These are phyloP conservation scores for Rhynchophorus ferrugineus DNA, from an alignment of 1,140 invertebrate genomes.

Conservation along the genomic window DNA sequence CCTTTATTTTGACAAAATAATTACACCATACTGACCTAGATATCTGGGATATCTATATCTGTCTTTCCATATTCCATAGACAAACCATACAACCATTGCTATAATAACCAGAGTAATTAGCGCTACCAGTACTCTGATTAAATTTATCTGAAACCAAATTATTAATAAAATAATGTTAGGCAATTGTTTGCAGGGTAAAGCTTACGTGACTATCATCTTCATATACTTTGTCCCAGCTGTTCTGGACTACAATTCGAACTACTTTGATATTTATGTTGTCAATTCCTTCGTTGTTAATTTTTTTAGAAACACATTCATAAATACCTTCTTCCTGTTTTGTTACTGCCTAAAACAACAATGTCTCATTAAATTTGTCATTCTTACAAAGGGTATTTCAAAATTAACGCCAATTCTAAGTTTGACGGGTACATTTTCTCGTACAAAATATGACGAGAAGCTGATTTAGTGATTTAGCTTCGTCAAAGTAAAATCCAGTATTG, in stretches of 20 bases:
- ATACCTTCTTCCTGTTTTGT: slow-evolving; percentile 26
- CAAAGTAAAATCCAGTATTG: no score
- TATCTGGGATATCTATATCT: slow-evolving; percentile 22
- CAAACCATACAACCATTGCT: slow-evolving; percentile 16
- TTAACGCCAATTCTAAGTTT: neutral
- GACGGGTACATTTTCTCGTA: no score
- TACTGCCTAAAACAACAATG: slow-evolving; percentile 20
- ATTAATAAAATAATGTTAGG: neutral
- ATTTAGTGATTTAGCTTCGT: no score
- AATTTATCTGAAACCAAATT: slow-evolving; percentile 18
- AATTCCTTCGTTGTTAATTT: slow-evolving; percentile 9
- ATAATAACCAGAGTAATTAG: slow-evolving; percentile 20
- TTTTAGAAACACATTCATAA: slow-evolving; percentile 26
- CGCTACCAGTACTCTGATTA: slow-evolving; percentile 16
- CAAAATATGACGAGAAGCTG: no score
- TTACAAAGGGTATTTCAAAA: neutral
- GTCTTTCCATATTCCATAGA: slow-evolving; percentile 23
- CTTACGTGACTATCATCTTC: slow-evolving; percentile 25
- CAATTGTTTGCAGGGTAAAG: neutral
- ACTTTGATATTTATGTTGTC: slow-evolving; percentile 19
- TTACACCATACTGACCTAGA: slow-evolving; percentile 15
- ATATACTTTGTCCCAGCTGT: slow-evolving; percentile 22
- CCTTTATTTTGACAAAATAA: neutral
- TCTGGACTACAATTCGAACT: slow-evolving; percentile 18
- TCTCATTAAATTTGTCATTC: neutral